These are phyloP conservation scores for Drosophila sucinea DNA, from an alignment of 1,140 invertebrate species.

Conservation along the genomic window DNA sequence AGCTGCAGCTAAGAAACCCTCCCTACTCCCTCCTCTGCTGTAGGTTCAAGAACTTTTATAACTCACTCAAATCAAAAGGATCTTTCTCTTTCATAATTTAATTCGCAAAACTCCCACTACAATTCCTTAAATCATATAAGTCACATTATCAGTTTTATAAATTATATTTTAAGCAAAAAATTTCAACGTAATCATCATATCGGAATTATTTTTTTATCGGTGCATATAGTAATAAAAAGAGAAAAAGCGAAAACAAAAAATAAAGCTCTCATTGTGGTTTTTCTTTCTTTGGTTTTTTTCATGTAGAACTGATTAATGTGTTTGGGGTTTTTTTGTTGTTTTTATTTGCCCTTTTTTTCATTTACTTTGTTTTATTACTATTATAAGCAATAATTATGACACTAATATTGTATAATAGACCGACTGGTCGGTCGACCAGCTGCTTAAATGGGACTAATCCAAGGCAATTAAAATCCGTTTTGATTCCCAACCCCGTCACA, in stretches of 20 bases:
- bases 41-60: too few species aligned
- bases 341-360: not conserved
- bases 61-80: too few species aligned
- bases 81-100: too few species aligned
- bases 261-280: constrained; percentile 35
- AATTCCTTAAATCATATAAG: too few species aligned
- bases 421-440: not conserved
- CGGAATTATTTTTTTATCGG: constrained; percentile 27
- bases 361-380: constrained; percentile 23
- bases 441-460: constrained; percentile 4
- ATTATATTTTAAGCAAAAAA: not conserved
- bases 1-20: too few species aligned
- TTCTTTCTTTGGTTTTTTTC: too few species aligned
- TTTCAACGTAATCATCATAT: not conserved
- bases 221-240: constrained; percentile 17
- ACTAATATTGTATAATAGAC: constrained; percentile 31
- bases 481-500: not conserved
- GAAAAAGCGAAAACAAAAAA: not conserved
- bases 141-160: too few species aligned
- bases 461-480: constrained; percentile 22
- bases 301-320: constrained; percentile 22
- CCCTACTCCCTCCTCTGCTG: too few species aligned
- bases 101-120: too few species aligned
- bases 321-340: not conserved
- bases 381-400: constrained; percentile 23